These are phyloP conservation scores for Microtus ochrogaster DNA, from an alignment of 2,113 vertebrate species.

Conservation along the genomic window DNA sequence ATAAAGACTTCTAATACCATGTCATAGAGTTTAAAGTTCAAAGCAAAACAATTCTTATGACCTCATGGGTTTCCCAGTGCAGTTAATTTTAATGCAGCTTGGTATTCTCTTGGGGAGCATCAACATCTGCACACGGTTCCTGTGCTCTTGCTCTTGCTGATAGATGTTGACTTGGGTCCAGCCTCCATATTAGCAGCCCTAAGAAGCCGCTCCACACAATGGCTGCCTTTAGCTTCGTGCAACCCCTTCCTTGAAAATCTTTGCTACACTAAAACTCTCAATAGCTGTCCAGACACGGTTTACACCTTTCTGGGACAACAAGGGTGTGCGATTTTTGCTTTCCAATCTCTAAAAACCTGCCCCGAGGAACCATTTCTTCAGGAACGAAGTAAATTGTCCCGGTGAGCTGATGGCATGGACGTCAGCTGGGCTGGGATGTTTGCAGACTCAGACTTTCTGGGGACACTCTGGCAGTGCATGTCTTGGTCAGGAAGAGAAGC, in stretches of 20 bases:
- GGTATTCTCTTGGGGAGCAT: neutral
- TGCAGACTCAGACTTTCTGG: conserved; percentile 28
- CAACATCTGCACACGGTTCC: neutral
- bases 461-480: neutral
- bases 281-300: neutral
- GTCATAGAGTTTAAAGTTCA: neutral
- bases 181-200: neutral
- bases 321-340: neutral
- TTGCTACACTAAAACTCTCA: neutral
- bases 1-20: neutral
- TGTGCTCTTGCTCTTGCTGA: neutral
- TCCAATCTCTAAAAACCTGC: neutral
- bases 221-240: neutral
- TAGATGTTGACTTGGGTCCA: neutral
- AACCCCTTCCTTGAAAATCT: neutral
- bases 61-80: neutral
- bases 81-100: neutral
- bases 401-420: neutral
- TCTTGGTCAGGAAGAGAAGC: conserved; percentile 57
- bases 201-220: neutral
- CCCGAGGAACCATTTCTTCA: neutral
- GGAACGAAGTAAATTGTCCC: neutral
- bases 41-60: neutral
- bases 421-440: neutral
- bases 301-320: conserved; percentile 10